Conservation (phyloP, 1,140 invertebrate species). For the Trichogramma pretiosum region DNA sequence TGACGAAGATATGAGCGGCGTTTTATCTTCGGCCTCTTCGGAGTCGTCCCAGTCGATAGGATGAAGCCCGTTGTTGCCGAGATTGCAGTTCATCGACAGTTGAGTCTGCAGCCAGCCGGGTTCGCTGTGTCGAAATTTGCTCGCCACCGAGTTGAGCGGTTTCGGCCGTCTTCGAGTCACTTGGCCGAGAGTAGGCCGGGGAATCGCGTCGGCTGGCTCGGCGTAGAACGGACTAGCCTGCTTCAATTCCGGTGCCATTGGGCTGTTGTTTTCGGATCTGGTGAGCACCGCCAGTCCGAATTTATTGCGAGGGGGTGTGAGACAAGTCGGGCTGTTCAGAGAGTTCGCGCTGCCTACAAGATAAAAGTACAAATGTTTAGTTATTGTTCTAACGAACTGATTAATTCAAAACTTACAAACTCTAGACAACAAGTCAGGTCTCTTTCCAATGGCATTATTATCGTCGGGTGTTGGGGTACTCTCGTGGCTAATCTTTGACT, state of each 20-base stretch:
- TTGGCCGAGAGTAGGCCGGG: slow-evolving; percentile 43
- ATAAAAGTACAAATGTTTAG: neutral
- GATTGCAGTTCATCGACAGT: slow-evolving; percentile 11
- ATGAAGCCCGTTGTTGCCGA: slow-evolving; percentile 40
- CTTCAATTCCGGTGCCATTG: slow-evolving; percentile 44
- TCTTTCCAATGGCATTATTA: slow-evolving; percentile 43
- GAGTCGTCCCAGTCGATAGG: slow-evolving; percentile 52
- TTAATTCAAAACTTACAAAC: slow-evolving; percentile 48
- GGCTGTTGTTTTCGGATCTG: slow-evolving; percentile 37
- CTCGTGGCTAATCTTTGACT: slow-evolving; percentile 29
- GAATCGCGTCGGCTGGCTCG: slow-evolving; percentile 80
- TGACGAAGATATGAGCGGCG: slow-evolving; percentile 53
- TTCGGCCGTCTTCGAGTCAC: slow-evolving; percentile 36
- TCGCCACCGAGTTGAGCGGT: slow-evolving; percentile 31
- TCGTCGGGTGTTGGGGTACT: slow-evolving; percentile 30
- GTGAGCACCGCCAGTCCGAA: slow-evolving; percentile 36
- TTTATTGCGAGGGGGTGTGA: slow-evolving; percentile 40
- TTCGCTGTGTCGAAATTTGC: slow-evolving; percentile 54
- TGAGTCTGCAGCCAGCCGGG: slow-evolving; percentile 50
- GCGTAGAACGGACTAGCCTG: slow-evolving; percentile 83
- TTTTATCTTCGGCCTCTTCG: slow-evolving; percentile 41
- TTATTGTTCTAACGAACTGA: neutral
- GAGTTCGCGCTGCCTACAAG: slow-evolving; percentile 42
- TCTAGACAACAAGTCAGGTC: slow-evolving; percentile 58
- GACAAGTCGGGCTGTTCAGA: slow-evolving; percentile 34